These are phyloP conservation scores for Schrankia costaestrigalis DNA, from an alignment of 2,888 invertebrate genomes.

Conservation along the genomic window DNA sequence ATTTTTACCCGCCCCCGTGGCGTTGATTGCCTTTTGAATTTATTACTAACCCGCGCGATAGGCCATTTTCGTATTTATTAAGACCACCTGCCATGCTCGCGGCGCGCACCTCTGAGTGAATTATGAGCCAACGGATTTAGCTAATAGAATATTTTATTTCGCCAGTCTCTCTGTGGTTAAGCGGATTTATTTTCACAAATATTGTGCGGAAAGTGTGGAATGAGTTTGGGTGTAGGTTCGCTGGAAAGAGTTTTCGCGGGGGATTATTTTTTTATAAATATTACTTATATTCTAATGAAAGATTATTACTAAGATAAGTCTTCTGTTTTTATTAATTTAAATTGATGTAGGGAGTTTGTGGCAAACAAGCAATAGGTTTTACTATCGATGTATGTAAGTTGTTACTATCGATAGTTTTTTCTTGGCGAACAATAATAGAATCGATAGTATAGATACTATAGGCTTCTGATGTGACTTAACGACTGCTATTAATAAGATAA, in stretches of 20 bases:
- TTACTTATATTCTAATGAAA: too few relatives aligned
- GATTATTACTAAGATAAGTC: too few relatives aligned
- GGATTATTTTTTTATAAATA: too few relatives aligned
- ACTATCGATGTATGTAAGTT: too few relatives aligned
- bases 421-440: too few relatives aligned
- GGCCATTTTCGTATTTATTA: conserved; percentile 79
- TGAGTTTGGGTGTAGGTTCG: conserved; percentile 13
- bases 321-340: too few relatives aligned
- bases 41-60: conserved; percentile 76
- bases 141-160: conserved; percentile 79
- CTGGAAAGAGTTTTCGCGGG: not conserved
- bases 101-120: conserved; percentile 65
- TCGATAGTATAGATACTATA: too few relatives aligned
- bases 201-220: conserved; percentile 33
- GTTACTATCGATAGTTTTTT: too few relatives aligned
- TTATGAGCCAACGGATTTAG: conserved; percentile 71
- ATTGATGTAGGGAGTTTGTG: too few relatives aligned
- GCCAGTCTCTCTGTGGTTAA: conserved; percentile 52
- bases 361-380: too few relatives aligned
- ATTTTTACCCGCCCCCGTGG: conserved; percentile 76
- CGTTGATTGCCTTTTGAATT: conserved; percentile 81
- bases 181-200: conserved; percentile 53
- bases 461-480: too few relatives aligned
- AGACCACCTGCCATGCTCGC: conserved; percentile 74
- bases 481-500: too few relatives aligned